Evolutionary conservation across 2,888 invertebrate species (phyloP).

Genomic region (Petrophora chlorosata): DNA sequence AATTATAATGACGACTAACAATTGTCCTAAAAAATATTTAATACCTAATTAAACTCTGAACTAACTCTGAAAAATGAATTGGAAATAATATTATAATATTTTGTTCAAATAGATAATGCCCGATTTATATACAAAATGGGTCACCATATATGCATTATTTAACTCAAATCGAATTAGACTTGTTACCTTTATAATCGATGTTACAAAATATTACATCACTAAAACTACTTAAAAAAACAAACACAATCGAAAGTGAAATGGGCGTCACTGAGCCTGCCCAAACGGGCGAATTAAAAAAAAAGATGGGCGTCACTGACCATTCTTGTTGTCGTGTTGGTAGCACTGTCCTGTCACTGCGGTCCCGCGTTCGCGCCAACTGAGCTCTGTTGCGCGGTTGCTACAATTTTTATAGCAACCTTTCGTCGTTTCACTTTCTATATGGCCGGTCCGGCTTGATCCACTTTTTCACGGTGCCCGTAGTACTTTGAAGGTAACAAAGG

Average conservation of each 20-base stretch:
- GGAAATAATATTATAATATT: too few relatives aligned
- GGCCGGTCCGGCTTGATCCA: slow-evolving; percentile 69
- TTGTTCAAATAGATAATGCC: too few relatives aligned
- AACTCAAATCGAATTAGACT: background rate
- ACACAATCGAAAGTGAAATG: slow-evolving; percentile 60
- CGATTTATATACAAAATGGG: too few relatives aligned
- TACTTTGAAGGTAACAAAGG: slow-evolving; percentile 3
- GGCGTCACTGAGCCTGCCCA: too few relatives aligned
- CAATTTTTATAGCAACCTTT: slow-evolving; percentile 77
- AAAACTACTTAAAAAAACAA: slow-evolving; percentile 50
- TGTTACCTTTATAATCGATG: slow-evolving; percentile 11
- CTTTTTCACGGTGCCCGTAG: slow-evolving; percentile 62
- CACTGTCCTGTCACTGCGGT: slow-evolving; percentile 47
- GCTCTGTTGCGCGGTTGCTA: slow-evolving; percentile 57
- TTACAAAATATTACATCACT: slow-evolving; percentile 36
- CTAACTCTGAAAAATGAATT: too few relatives aligned
- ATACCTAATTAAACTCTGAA: too few relatives aligned
- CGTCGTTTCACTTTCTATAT: slow-evolving; percentile 80
- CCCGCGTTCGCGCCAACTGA: slow-evolving; percentile 69
- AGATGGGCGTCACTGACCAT: slow-evolving; percentile 78
- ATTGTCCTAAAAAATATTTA: too few relatives aligned
- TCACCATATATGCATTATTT: background rate
- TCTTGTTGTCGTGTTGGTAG: slow-evolving; percentile 51
- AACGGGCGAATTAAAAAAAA: too few relatives aligned
- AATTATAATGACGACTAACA: too few relatives aligned